Evolutionary conservation across 2,888 invertebrate genomes (phyloP), one percentile per base, ranked within the genome.

Genomic region (Idaea aversata): DNA sequence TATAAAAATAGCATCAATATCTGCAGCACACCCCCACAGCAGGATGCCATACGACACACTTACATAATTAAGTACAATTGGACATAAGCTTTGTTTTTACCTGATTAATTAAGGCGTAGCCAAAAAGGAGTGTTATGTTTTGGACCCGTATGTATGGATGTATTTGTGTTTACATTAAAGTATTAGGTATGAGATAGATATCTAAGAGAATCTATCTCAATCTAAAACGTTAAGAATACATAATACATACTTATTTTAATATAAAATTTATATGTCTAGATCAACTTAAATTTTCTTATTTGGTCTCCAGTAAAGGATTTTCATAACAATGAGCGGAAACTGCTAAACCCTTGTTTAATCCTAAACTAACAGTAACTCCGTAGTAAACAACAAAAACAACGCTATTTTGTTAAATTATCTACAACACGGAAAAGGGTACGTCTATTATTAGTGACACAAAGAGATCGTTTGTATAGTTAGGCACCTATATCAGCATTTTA

Each of bases 301-400:
- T 10, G 7, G 47, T 47, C 25, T 25, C 25, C 25, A 25, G 25
- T 47, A 47, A 47, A 47, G 47, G 65, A 67, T 70, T 68, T 70
- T 68, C 69, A 70, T 73, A 68, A 72, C 69, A 73, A 72, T 66
- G 68, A 61, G 66, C 67, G 62, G 68, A 72, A 72, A 70, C 67
- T 68, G 64, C 61, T 68, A 61, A 69, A 62, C 64, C 68, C 64
- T 66, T 62, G 62, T 65, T 69, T 72, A 72, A 72, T 74, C 72
- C 74, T 74, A 72, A 72, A 74, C 72, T 72, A 74, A 71, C 73
- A 72, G 69, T 74, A 65, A 61, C 70, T 74, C 59, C 25, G 66
- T 70, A 71, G 71, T 74, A 71, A 72, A 72, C 72, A 72, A 73
- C 65, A 69, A 69, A 57, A 57, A 61, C 57, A 67, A 67, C 67